phyloP scores from a whole-genome alignment of 1,140 invertebrate species.

The Drosophila mayri region DNA sequence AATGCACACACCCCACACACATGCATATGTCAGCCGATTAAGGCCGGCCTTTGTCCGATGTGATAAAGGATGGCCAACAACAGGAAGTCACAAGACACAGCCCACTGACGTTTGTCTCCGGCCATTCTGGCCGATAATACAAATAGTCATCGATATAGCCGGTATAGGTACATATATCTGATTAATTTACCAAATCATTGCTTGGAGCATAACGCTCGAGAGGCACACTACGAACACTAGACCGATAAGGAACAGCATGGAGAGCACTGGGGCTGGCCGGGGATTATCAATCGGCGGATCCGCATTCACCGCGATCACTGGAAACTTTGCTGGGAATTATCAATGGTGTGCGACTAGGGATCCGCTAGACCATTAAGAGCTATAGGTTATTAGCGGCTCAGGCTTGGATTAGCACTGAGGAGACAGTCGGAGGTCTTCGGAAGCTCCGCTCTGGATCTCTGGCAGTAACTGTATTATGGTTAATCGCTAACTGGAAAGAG shows the following conservation, averaged over 20 bases:
- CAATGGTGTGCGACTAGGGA: not conserved
- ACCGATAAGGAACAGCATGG: conserved; percentile 49
- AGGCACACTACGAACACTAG: conserved; percentile 52
- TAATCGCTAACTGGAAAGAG: conserved; percentile 10
- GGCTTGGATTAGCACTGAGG: conserved; percentile 33
- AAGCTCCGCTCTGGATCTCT: conserved; percentile 12
- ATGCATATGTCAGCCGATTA: conserved; percentile 9
- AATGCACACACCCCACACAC: conserved; percentile 12
- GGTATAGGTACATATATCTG: not conserved
- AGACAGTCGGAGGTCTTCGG: conserved; percentile 6
- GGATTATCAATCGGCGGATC: conserved; percentile 4
- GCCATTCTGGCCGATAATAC: conserved; percentile 14
- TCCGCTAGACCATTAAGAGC: not conserved
- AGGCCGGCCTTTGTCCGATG: conserved; percentile 35
- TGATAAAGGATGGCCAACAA: conserved; percentile 58
- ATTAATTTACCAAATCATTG: conserved; percentile 59
- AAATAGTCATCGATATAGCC: conserved; percentile 5
- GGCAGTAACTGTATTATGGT: conserved; percentile 25
- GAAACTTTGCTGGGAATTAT: conserved; percentile 1
- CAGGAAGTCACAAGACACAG: conserved; percentile 59
- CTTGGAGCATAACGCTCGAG: conserved; percentile 37
- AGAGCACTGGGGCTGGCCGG: not conserved
- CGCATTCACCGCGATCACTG: conserved; percentile 16
- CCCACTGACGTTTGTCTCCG: conserved; percentile 14
- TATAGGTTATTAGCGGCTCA: conserved; percentile 13